Conservation (phyloP, 2,888 invertebrate genomes). For the Rhyacophila evoluta region DNA sequence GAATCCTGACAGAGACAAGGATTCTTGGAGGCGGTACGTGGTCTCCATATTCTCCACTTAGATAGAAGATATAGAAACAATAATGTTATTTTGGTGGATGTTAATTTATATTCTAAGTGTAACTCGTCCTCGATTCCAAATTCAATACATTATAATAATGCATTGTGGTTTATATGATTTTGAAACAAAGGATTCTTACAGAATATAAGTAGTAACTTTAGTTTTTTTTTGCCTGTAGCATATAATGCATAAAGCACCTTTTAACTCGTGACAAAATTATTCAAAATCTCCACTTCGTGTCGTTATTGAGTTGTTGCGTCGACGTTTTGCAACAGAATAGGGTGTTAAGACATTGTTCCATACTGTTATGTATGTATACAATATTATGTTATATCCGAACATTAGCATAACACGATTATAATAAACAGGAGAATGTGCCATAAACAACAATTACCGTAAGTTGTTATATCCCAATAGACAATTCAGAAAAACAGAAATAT, state of each 20-base stretch:
- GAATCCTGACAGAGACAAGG: too few species aligned
- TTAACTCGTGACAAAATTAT: conserved; percentile 16
- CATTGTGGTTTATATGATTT: neutral
- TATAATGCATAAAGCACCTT: conserved; percentile 20
- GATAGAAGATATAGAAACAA: too few species aligned
- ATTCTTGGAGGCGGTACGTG: too few species aligned
- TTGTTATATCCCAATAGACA: too few species aligned
- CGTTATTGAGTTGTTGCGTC: conserved; percentile 17
- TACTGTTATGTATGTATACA: neutral
- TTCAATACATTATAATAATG: neutral
- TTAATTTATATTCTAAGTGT: neutral
- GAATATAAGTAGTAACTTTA: neutral
- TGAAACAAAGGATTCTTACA: conserved; percentile 7
- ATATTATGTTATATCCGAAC: neutral
- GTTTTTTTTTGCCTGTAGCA: conserved; percentile 12
- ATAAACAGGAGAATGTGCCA: neutral
- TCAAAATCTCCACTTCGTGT: neutral
- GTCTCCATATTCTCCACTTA: too few species aligned
- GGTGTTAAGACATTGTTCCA: neutral
- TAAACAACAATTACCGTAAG: too few species aligned
- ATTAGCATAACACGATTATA: conserved; percentile 21
- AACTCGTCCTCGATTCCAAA: neutral
- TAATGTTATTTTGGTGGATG: too few species aligned
- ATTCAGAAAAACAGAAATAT: too few species aligned
- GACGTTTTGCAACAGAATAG: conserved; percentile 9